Evolutionary conservation across 2,113 vertebrate genomes (phyloP), one percentile per base, ranked within the genome.

Genomic region (Burhinus oedicnemus): DNA sequence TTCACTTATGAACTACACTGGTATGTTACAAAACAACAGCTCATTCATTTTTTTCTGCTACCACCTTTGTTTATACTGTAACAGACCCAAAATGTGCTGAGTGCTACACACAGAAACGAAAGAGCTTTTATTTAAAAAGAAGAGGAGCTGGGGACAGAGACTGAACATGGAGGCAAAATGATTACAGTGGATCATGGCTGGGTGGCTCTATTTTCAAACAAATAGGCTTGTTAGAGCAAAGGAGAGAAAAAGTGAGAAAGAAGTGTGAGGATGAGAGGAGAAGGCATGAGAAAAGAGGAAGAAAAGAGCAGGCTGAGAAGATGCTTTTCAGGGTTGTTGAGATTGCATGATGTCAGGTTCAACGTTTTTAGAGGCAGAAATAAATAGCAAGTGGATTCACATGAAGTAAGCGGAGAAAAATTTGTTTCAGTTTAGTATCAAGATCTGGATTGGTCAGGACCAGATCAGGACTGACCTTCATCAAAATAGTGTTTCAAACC

Each of bases 1-100:
- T 89, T 61, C 57, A 23, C 42, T 79, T 42, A 71, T 21, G 29
- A 69, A 45, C 66, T 61, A 27, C 4, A 47, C 20, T 62, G 69
- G 30, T n/a, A 45, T 16, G 22, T 54, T 72, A 20, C 57, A 91
- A 76, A 76, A 19, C 47, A 82, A 52, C 60, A 91, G 30, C 38
- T 95, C 70, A 27, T 74, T 82, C 77, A 38, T 94, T 91, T 55
- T 81, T 90, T 95, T 91, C 25, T 94, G 40, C 57, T 42, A 51
- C 38, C 47, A 78, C 70, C 62, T 75, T 85, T 79, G 34, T 80
- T 82, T 77, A 22, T 40, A 49, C 12, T 15, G 70, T 16, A 72
- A 91, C 7, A 18, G 8, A 83, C 20, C n/a, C 66, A 13, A 61
- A 89, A 91, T 38, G 55, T 80, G 49, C 61, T 17, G 44, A 87